phyloP scores from a whole-genome alignment of 2,888 invertebrate species.

The Dermolepida albohirtum region DNA sequence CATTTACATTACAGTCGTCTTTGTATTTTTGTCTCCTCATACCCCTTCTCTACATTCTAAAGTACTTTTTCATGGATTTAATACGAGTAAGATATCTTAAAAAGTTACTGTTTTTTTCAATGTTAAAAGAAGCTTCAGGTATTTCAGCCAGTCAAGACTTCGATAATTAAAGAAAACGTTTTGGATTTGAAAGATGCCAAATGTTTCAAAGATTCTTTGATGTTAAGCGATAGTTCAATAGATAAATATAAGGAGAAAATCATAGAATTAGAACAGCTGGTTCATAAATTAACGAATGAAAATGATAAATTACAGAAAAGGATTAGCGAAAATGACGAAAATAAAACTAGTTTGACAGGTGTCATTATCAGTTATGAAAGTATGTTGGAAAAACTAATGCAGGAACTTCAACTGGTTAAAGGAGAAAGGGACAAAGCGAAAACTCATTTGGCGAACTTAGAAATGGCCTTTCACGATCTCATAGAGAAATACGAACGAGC shows the following conservation, averaged over 20 bases:
- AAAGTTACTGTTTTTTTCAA: slow-evolving; percentile 15
- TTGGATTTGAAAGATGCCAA: slow-evolving; percentile 46
- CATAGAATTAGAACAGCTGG: slow-evolving; percentile 43
- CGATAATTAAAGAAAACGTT: slow-evolving; percentile 25
- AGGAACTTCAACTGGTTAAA: slow-evolving; percentile 53
- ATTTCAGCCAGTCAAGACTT: slow-evolving; percentile 31
- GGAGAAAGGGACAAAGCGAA: slow-evolving; percentile 52
- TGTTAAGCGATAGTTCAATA: slow-evolving; percentile 49
- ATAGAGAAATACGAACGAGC: slow-evolving; percentile 58
- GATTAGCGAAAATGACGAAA: slow-evolving; percentile 39
- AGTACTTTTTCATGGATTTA: slow-evolving; percentile 49
- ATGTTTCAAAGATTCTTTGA: slow-evolving; percentile 44
- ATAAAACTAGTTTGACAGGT: slow-evolving; percentile 36
- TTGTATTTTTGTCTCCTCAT: slow-evolving; percentile 37
- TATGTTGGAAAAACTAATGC: slow-evolving; percentile 55
- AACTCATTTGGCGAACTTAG: slow-evolving; percentile 57
- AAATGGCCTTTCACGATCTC: slow-evolving; percentile 57
- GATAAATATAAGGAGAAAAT: slow-evolving; percentile 51
- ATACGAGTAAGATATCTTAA: slow-evolving; percentile 46
- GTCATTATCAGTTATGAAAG: slow-evolving; percentile 55
- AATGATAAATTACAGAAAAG: slow-evolving; percentile 31
- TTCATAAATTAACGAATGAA: slow-evolving; percentile 37
- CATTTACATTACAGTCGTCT: slow-evolving; percentile 22
- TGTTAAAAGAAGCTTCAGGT: slow-evolving; percentile 38
- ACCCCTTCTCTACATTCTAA: slow-evolving; percentile 31